Evolutionary conservation across 2,113 vertebrate genomes (phyloP).

Genomic region (Cebus imitator): DNA sequence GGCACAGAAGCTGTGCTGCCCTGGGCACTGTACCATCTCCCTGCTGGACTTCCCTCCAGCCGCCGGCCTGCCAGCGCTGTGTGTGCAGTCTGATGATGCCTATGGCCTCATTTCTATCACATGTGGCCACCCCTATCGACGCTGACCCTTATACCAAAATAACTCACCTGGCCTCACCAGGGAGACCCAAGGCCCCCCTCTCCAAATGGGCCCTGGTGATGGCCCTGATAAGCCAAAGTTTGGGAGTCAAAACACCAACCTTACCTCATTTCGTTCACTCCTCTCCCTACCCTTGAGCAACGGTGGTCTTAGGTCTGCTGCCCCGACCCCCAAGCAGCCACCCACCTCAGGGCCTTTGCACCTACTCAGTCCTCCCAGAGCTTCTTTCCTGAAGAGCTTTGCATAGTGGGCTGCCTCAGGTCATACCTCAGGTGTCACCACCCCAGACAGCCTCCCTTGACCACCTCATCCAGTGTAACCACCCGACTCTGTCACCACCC

Average conservation of each 20-base stretch:
- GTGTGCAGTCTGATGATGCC: background rate
- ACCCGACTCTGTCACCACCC: background rate
- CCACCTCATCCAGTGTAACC: background rate
- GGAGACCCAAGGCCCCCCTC: background rate
- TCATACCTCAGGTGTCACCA: background rate
- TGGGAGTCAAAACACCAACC: background rate
- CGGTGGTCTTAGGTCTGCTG: background rate
- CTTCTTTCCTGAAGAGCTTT: background rate
- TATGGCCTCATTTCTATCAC: background rate
- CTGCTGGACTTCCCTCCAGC: background rate
- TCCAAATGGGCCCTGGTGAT: background rate
- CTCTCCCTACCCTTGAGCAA: background rate
- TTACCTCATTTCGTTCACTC: background rate
- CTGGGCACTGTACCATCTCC: background rate
- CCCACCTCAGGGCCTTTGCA: background rate
- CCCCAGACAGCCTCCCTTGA: background rate
- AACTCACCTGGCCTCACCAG: background rate
- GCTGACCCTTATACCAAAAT: background rate
- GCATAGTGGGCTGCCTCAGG: background rate
- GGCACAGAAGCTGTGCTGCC: background rate
- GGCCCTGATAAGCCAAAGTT: background rate
- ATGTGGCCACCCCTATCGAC: background rate
- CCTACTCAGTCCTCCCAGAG: background rate
- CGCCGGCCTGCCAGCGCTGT: background rate
- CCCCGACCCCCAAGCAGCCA: too few relatives aligned